Evolutionary conservation across 37 sponge, comb jelly and placozoan species (phyloP), one percentile per base, ranked within the genome.

Genomic region (Cladorhizidae sp.): DNA sequence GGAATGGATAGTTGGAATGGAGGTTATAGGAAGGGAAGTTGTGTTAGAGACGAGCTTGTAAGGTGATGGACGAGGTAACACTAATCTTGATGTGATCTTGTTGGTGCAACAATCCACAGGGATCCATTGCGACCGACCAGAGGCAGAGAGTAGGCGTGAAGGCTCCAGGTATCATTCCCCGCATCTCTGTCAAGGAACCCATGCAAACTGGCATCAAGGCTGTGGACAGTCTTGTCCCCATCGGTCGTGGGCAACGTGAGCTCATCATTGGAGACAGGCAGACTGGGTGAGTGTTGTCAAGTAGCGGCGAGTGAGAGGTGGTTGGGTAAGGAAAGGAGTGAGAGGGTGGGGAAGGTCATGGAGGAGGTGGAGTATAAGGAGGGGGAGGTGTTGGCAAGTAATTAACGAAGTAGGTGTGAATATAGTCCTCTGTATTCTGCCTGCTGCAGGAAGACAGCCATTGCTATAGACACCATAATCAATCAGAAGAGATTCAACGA

Each of bases 161-260:
- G 71, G 99, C 99, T 36, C 99, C 99, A 12, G 94, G 99, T 26
- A 98, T 98, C 77, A 98, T 98, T 51, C 99, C 99, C 32, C 92
- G 99, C 71, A 93, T 88, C 75, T 95, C 95, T 8, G 99, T 98
- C 33, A 85, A 79, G 38, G 99, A 98, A 75, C 96, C 99, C 67
- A 98, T 98, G 99, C 89, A 89, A 86, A 98, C 94, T 1, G 99
- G 99, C 28, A 95, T 98, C 70, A 98, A 98, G 84, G 96, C 99
- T 65, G 99, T 98, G 57, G 99, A 98, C 85, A 90, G 92, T 58
- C 84, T 98, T 43, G 99, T 98, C 5, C 99, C 99, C 78, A 98
- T 98, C 74, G 99, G 99, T 28, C 87, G 99, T 39, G 99, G 99
- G 23, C 99, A 98, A 88, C 45, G 99, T 73, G 99, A 98, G 49